These are phyloP conservation scores for Phengaris alcon DNA, from an alignment of 2,888 invertebrate genomes.

Conservation along the genomic window DNA sequence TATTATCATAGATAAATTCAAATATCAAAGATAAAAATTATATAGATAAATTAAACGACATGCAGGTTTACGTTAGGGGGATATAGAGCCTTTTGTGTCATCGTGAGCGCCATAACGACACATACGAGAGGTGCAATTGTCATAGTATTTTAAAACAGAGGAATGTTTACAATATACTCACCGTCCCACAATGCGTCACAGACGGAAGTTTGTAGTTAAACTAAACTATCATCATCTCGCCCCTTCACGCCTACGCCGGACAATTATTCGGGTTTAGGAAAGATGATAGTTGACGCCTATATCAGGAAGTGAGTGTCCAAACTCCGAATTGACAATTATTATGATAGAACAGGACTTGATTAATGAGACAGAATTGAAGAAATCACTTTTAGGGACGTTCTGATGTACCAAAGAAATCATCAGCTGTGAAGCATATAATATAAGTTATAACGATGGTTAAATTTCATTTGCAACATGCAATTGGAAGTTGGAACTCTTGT, in stretches of 20 bases:
- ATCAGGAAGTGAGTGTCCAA: conserved; percentile 13
- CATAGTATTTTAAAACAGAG: conserved; percentile 28
- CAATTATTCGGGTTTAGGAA: conserved; percentile 11
- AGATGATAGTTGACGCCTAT: conserved; percentile 1
- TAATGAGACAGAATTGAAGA: neutral
- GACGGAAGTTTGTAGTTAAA: conserved; percentile 74
- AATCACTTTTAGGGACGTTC: too few species aligned
- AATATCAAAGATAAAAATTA: too few species aligned
- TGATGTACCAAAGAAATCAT: too few species aligned
- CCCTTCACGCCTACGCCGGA: conserved; percentile 60
- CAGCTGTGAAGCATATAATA: too few species aligned
- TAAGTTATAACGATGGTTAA: too few species aligned
- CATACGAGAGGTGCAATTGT: conserved; percentile 1
- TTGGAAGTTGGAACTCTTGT: neutral
- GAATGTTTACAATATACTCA: conserved; percentile 32
- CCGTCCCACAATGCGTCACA: conserved; percentile 47
- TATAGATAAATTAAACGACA: neutral
- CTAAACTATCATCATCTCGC: conserved; percentile 68
- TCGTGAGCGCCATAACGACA: neutral
- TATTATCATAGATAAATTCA: conserved; percentile 9
- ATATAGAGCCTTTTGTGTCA: neutral
- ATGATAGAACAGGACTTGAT: neutral
- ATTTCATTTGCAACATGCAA: neutral
- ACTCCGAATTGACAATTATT: conserved; percentile 1
- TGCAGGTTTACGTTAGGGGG: neutral